phyloP scores from a whole-genome alignment of 2,888 invertebrate species.

The Zygogramma bicolorata region DNA sequence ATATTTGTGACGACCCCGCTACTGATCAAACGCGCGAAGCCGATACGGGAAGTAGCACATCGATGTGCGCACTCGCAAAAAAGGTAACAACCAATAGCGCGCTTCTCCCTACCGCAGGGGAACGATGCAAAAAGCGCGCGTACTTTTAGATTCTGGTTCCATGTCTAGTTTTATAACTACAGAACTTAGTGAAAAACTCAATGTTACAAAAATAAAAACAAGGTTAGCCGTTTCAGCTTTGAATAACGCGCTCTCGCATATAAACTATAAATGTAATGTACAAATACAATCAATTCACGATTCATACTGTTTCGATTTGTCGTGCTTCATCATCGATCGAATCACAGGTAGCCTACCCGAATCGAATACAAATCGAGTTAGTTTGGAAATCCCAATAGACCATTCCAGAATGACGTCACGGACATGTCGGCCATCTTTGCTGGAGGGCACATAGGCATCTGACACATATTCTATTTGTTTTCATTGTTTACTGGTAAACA shows the following conservation, averaged over 20 bases:
- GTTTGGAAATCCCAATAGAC: too few species aligned
- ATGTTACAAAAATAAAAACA: neutral
- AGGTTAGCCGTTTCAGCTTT: neutral
- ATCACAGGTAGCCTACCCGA: neutral
- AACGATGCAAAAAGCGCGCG: neutral
- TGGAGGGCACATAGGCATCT: too few species aligned
- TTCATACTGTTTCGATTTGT: neutral
- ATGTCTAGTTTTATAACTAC: neutral
- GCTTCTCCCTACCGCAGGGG: neutral
- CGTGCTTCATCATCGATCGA: neutral
- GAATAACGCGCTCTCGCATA: neutral
- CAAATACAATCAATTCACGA: neutral
- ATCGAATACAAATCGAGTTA: too few species aligned
- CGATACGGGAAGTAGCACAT: too few species aligned
- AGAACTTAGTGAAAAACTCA: neutral
- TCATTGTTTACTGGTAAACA: too few species aligned
- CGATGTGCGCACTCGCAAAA: neutral
- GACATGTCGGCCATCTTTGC: too few species aligned
- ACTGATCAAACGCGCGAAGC: too few species aligned
- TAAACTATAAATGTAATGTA: neutral
- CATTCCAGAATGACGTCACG: too few species aligned
- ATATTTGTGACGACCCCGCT: too few species aligned
- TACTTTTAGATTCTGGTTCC: neutral
- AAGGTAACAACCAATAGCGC: neutral
- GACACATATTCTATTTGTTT: too few species aligned